phyloP scores from a whole-genome alignment of 2,113 vertebrate genomes.

The Psittacus erithacus region DNA sequence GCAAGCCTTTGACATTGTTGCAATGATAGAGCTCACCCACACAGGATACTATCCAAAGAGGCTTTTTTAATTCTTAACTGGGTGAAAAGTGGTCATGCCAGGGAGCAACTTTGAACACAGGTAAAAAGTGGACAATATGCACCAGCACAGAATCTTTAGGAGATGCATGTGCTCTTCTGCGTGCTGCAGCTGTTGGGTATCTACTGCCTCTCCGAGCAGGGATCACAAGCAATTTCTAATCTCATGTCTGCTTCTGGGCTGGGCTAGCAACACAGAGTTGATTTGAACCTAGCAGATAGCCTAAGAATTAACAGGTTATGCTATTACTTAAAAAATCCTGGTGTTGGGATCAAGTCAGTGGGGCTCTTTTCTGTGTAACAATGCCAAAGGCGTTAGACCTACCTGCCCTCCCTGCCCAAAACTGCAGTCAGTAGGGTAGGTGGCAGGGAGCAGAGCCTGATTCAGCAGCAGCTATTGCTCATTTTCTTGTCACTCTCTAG shows the following conservation, averaged over 20 bases:
- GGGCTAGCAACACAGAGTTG: not conserved
- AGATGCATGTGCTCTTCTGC: not conserved
- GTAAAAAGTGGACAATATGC: rapidly evolving
- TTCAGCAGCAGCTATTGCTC: constrained; percentile 5
- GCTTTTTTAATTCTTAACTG: not conserved
- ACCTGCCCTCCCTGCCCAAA: not conserved
- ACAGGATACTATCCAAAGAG: not conserved
- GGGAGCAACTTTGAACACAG: not conserved
- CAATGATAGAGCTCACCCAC: not conserved
- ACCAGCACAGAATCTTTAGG: rapidly evolving
- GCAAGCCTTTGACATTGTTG: not conserved
- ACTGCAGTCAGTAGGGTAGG: not conserved
- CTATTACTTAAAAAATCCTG: not conserved
- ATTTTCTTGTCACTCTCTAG: not conserved
- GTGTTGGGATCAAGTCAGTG: not conserved
- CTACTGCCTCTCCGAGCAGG: rapidly evolving
- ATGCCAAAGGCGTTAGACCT: not conserved
- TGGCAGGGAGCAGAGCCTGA: not conserved
- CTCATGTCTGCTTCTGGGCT: not conserved
- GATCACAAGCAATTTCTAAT: not conserved
- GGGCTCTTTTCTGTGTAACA: not conserved
- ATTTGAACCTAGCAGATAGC: not conserved
- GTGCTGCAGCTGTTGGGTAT: not conserved
- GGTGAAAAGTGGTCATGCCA: not conserved
- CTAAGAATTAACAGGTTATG: not conserved